Evolutionary conservation across 1,140 invertebrate genomes (phyloP), one percentile per base, ranked within the genome.

Genomic region (Pogonus chalceus): DNA sequence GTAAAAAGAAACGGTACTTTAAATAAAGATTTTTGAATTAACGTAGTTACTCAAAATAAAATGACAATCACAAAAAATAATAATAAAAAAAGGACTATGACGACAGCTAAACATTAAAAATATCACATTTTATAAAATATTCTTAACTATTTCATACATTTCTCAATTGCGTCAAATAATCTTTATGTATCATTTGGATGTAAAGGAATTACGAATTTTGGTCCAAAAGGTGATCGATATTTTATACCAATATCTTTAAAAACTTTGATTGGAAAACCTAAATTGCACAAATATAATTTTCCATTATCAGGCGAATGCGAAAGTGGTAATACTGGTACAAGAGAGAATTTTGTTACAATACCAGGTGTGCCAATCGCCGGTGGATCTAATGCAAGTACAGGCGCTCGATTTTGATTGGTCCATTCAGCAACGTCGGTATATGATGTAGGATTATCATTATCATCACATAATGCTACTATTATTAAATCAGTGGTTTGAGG

Each of bases 191-290:
- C 73, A 53, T 79, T 79, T 56, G 78, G 76, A 77, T 92, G 84
- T 58, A 94, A 78, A 56, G 90, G 82, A 73, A 93, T 89, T 60
- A 90, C 81, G 72, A 90, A 88, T 72, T 90, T 88, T 37, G 89
- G 83, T 56, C 88, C 89, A 72, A 94, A 96, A 3, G 91, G 91
- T 53, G 90, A 88, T 61, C 79, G 80, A 70, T 94, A 96, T 26
- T 77, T 79, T 55, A 94, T 86, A 37, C 83, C 83, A 59, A 86
- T 78, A 60, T 87, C 81, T 47, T 75, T 71, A 70, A 87, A 93
- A 35, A 92, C 78, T 65, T 80, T 79, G 53, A 82, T 74, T 14
- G 91, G 90, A 64, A 92, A 79, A 53, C 85, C 86, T 60, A 94
- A 74, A 73, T 93, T 90, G 69, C 87, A 91, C 52, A 95, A 76